Percentiles rank a stretch among this genome's conserved stretches.
These are phyloP conservation scores for Sylvia atricapilla DNA, from an alignment of 2,113 vertebrate species.

Conservation along the genomic window DNA sequence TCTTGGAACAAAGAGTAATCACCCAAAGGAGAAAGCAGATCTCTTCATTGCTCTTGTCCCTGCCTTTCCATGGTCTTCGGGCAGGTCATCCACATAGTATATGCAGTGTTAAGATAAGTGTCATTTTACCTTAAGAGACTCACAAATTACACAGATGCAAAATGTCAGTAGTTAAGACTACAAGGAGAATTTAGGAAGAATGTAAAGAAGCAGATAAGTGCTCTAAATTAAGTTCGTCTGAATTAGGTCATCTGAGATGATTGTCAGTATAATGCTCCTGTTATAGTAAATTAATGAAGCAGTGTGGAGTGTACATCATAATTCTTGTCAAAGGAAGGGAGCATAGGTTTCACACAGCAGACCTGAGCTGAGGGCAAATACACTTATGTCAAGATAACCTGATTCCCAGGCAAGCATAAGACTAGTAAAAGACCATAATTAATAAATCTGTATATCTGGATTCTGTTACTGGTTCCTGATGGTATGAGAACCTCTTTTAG, in stretches of 20 bases:
- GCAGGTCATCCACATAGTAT: neutral
- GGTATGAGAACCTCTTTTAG: neutral
- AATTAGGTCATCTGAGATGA: neutral
- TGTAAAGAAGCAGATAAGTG: neutral
- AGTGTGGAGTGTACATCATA: neutral
- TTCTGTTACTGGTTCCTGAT: neutral
- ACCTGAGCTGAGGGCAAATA: neutral
- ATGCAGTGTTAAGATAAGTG: neutral
- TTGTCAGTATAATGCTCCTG: neutral
- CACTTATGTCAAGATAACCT: neutral
- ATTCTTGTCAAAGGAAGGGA: neutral
- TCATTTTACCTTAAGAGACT: neutral
- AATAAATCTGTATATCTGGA: neutral
- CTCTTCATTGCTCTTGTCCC: neutral
- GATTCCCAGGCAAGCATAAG: neutral
- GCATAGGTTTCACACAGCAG: neutral
- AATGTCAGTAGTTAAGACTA: neutral
- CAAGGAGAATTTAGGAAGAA: neutral
- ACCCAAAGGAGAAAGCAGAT: neutral
- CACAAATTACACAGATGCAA: neutral
- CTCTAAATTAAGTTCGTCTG: neutral
- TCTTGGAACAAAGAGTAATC: neutral
- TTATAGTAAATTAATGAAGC: neutral
- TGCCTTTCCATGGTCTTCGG: neutral
- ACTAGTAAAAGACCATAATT: neutral